Conservation (phyloP, 2,113 vertebrate species). For the Crotophaga sulcirostris region DNA sequence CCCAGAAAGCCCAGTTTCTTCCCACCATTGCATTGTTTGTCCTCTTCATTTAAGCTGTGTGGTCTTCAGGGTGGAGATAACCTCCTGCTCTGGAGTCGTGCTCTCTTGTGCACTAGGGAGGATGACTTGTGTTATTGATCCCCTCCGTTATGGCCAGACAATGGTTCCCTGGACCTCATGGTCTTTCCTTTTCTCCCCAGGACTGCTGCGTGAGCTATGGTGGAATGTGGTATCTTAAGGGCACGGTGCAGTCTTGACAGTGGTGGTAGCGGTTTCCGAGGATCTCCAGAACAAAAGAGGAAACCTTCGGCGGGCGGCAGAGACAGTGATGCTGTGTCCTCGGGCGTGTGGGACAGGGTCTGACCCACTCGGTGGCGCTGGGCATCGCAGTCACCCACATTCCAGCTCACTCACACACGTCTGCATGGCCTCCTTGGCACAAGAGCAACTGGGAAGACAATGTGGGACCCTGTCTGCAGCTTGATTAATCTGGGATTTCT, state of each 20-base stretch:
- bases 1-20: background rate
- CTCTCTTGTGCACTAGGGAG: background rate
- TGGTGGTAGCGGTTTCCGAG: background rate
- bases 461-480: slow-evolving; percentile 48
- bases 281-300: background rate
- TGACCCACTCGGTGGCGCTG: background rate
- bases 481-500: slow-evolving; percentile 62
- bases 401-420: background rate
- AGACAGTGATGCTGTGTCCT: background rate
- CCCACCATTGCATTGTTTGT: background rate
- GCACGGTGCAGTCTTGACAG: slow-evolving; percentile 94
- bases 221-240: slow-evolving; percentile 98
- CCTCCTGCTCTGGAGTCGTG: background rate
- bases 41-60: background rate
- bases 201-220: slow-evolving; percentile 93
- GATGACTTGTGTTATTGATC: background rate
- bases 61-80: background rate
- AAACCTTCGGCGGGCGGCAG: background rate
- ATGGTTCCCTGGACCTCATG: background rate
- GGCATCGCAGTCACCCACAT: background rate
- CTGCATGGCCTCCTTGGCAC: background rate
- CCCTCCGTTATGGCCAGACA: background rate
- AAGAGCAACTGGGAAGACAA: background rate
- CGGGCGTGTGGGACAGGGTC: background rate
- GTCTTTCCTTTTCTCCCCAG: slow-evolving; percentile 67